These are phyloP conservation scores for Criorhina ranunculi DNA, from an alignment of 2,888 invertebrate genomes.

Conservation along the genomic window DNA sequence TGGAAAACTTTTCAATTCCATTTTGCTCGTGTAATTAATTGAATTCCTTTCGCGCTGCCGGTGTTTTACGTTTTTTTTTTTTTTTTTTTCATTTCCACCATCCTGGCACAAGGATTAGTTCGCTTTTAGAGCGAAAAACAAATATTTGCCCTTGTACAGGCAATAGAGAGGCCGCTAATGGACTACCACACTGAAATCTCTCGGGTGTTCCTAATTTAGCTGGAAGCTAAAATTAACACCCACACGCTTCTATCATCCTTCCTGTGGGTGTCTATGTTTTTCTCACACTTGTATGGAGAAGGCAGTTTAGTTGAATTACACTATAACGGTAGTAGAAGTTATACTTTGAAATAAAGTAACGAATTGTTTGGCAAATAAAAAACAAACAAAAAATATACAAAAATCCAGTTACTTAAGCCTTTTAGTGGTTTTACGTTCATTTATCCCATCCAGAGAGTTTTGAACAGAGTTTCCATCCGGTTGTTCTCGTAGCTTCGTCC, in stretches of 20 bases:
- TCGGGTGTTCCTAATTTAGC: constrained; percentile 47
- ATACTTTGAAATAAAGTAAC: constrained; percentile 46
- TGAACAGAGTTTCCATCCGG: not conserved
- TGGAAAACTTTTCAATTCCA: constrained; percentile 54
- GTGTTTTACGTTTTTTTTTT: constrained; percentile 19
- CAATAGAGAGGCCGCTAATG: constrained; percentile 60
- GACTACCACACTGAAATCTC: constrained; percentile 41
- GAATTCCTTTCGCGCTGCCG: constrained; percentile 63
- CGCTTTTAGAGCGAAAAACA: constrained; percentile 29
- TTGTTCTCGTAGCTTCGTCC: not conserved
- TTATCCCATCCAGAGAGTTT: not conserved
- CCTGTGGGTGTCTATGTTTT: not conserved
- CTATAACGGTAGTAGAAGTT: constrained; percentile 31
- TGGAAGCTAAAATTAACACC: constrained; percentile 54
- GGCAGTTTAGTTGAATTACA: constrained; percentile 58
- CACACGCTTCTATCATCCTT: not conserved
- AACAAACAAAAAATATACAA: constrained; percentile 4
- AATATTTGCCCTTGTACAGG: constrained; percentile 64
- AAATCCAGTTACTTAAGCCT: constrained; percentile 44
- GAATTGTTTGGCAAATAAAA: constrained; percentile 33
- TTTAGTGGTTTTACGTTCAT: constrained; percentile 55
- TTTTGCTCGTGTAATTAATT: constrained; percentile 70
- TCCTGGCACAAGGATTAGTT: constrained; percentile 21
- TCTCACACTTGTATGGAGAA: constrained; percentile 55
- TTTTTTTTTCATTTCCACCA: constrained; percentile 1